Evolutionary conservation across 2,113 vertebrate genomes (phyloP).

Genomic region (Nematolebias whitei): DNA sequence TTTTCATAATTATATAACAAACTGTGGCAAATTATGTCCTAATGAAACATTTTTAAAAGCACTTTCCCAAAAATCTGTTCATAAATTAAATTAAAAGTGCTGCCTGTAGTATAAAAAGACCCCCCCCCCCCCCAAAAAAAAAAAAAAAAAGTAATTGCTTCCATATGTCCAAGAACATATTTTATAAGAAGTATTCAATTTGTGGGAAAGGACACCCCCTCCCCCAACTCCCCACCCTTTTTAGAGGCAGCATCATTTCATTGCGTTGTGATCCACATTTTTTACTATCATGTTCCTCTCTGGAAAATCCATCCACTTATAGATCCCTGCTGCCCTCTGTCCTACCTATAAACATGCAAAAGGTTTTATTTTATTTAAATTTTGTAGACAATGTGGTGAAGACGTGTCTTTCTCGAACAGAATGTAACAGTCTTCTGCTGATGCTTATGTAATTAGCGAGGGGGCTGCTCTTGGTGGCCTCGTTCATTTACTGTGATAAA

Average conservation of each 20-base stretch:
- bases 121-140: too few relatives aligned
- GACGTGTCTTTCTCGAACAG: background rate
- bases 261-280: slow-evolving; percentile 1
- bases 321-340: slow-evolving; percentile 4
- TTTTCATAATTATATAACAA: too few relatives aligned
- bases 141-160: background rate
- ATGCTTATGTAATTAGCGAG: slow-evolving; percentile 22
- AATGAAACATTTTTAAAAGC: background rate
- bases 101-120: background rate
- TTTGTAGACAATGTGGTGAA: slow-evolving; percentile 5
- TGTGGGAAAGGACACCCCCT: slow-evolving; percentile 12
- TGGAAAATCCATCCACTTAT: slow-evolving; percentile 13
- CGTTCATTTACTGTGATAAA: slow-evolving; percentile 36
- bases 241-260: slow-evolving; percentile 4
- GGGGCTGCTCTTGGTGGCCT: slow-evolving; percentile 37
- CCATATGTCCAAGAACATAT: background rate
- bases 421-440: background rate
- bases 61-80: background rate
- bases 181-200: background rate
- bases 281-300: slow-evolving; percentile 1
- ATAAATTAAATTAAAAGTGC: background rate
- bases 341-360: slow-evolving; percentile 11
- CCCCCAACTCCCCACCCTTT: too few relatives aligned
- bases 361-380: background rate
- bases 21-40: too few relatives aligned